Evolutionary conservation across 2,113 vertebrate genomes (phyloP).

Genomic region (Okapia johnstoni): DNA sequence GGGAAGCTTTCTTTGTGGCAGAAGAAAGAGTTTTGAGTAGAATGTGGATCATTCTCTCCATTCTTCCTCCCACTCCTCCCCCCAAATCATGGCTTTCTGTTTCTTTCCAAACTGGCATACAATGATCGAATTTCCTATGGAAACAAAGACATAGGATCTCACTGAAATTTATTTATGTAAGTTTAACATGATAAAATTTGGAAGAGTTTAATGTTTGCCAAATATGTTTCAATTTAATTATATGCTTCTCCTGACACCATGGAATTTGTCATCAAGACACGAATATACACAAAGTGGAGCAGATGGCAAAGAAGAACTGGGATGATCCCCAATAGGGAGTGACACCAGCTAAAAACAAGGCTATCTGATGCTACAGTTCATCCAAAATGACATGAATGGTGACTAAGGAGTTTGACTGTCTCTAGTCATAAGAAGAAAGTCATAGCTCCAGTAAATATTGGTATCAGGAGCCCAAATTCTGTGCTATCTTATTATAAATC

Average conservation of each 20-base stretch:
- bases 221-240: neutral
- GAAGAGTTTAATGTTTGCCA: neutral
- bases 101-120: neutral
- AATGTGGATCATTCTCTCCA: neutral
- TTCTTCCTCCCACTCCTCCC: neutral
- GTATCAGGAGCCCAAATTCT: neutral
- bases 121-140: neutral
- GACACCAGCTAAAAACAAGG: neutral
- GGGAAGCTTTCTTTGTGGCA: neutral
- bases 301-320: neutral
- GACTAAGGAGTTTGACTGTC: neutral
- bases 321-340: no score
- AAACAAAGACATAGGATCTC: neutral
- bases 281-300: neutral
- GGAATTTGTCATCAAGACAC: neutral
- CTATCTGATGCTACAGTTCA: neutral
- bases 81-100: neutral
- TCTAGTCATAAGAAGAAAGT: neutral
- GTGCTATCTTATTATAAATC: neutral
- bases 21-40: neutral
- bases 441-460: neutral
- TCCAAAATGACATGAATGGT: neutral
- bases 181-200: neutral
- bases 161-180: neutral
- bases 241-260: neutral